A percentile compares a stretch with the other conserved stretches of the same genome.
These are phyloP conservation scores for Drosophila busckii DNA, from an alignment of 1,140 invertebrate species.

Conservation along the genomic window DNA sequence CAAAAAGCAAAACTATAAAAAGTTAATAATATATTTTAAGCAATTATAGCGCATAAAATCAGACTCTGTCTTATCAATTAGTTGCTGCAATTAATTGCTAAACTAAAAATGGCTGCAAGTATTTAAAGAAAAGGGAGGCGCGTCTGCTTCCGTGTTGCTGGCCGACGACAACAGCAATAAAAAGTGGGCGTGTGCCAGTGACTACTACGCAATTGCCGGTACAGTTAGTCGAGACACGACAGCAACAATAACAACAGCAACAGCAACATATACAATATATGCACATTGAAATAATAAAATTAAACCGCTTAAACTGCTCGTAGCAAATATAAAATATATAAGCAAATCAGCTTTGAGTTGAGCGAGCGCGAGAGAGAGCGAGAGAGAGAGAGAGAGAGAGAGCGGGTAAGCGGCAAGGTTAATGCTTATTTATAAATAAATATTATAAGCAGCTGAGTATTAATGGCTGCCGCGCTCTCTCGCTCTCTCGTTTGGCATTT, in stretches of 20 bases:
- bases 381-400: constrained; percentile 1
- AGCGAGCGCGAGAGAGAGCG: not conserved
- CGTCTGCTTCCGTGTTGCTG: constrained; percentile 59
- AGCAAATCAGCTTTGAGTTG: not conserved
- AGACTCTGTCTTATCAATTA: no score
- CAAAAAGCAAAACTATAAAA: constrained; percentile 5
- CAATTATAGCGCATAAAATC: no score
- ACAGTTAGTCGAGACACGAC: constrained; percentile 26
- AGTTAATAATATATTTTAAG: constrained; percentile 5
- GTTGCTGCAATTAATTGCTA: constrained; percentile 6
- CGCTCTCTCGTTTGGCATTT: constrained; percentile 22
- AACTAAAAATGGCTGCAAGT: not conserved
- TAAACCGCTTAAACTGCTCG: constrained; percentile 12
- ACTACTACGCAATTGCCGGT: constrained; percentile 36
- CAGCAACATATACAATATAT: not conserved
- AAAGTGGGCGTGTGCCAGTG: constrained; percentile 38
- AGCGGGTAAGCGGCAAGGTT: constrained; percentile 43
- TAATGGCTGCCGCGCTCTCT: constrained; percentile 22
- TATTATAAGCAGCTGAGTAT: constrained; percentile 43
- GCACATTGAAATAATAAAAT: constrained; percentile 1
- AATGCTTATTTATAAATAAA: constrained; percentile 67
- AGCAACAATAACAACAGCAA: constrained; percentile 1
- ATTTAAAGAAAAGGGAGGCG: constrained; percentile 37
- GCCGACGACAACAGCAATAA: constrained; percentile 9
- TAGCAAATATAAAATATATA: not conserved